A percentile compares a stretch with the other conserved stretches of the same genome.
Evolutionary conservation across 2,888 invertebrate genomes (phyloP).

Genomic region (Mechanitis mazaeus): DNA sequence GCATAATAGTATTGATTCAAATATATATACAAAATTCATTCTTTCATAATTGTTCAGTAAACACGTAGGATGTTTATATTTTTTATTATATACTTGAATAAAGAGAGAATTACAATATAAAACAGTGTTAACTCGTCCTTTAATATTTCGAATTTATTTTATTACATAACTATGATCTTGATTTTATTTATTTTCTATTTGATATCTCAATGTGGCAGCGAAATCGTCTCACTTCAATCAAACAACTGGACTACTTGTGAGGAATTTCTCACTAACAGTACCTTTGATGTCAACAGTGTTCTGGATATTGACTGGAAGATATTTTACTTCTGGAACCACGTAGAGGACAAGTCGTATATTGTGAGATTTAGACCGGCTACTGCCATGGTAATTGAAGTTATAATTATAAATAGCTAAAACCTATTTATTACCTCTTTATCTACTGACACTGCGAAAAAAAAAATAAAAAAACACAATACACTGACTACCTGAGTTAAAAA

Average conservation of each 20-base stretch:
- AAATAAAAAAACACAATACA: no score
- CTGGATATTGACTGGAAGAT: constrained; percentile 53
- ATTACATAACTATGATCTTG: constrained; percentile 5
- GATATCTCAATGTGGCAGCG: neutral
- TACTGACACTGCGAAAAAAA: no score
- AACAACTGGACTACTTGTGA: constrained; percentile 51
- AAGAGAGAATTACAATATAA: no score
- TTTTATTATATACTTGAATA: no score
- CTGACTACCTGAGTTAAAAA: no score
- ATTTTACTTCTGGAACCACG: constrained; percentile 51
- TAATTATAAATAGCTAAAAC: neutral
- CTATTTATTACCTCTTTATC: no score
- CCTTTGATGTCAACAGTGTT: constrained; percentile 38
- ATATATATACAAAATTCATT: no score
- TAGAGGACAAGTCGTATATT: constrained; percentile 38
- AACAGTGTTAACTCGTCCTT: no score
- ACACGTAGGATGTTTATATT: no score
- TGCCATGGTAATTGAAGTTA: constrained; percentile 36
- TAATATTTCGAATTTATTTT: neutral
- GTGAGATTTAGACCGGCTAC: constrained; percentile 45
- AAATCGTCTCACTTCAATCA: neutral
- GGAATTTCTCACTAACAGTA: constrained; percentile 42
- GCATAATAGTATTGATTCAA: no score
- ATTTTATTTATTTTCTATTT: constrained; percentile 1
- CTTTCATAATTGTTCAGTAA: no score